These are phyloP conservation scores for Taenioides sp. DNA, from an alignment of 2,797 vertebrate genomes.

Conservation along the genomic window DNA sequence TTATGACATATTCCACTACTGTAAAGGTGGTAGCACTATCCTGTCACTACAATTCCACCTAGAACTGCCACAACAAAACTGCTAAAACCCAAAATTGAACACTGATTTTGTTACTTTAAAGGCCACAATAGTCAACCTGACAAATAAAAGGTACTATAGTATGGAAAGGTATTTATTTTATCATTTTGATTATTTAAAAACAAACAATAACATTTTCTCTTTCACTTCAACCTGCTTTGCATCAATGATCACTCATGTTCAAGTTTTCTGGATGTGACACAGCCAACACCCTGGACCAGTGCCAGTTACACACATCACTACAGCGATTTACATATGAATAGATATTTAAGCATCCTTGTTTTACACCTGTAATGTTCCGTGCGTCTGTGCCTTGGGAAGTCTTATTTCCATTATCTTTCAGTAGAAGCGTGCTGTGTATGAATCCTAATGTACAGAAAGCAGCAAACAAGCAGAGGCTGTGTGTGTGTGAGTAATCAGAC, in stretches of 20 bases:
- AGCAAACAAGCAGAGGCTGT: conserved; percentile 14
- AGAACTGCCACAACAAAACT: too few species aligned
- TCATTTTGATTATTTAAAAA: too few species aligned
- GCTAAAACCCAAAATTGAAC: neutral
- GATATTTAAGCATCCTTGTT: conserved; percentile 3
- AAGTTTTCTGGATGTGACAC: neutral
- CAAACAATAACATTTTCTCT: neutral
- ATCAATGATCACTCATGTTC: neutral
- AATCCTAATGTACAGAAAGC: conserved; percentile 35
- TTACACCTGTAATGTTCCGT: neutral
- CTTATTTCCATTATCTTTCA: neutral
- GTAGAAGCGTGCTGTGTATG: neutral
- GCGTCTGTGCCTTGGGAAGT: neutral
- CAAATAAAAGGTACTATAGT: neutral
- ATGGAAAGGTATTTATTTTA: neutral
- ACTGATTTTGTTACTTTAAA: neutral
- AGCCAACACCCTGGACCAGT: neutral
- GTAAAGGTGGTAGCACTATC: too few species aligned
- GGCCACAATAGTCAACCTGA: neutral
- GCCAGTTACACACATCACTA: neutral
- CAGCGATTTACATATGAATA: neutral
- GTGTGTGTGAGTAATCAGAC: conserved; percentile 65
- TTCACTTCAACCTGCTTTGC: neutral
- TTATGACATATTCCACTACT: too few species aligned
- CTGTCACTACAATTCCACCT: too few species aligned